phyloP scores from a whole-genome alignment of 1,140 invertebrate species.

The Callitettix versicolor region DNA sequence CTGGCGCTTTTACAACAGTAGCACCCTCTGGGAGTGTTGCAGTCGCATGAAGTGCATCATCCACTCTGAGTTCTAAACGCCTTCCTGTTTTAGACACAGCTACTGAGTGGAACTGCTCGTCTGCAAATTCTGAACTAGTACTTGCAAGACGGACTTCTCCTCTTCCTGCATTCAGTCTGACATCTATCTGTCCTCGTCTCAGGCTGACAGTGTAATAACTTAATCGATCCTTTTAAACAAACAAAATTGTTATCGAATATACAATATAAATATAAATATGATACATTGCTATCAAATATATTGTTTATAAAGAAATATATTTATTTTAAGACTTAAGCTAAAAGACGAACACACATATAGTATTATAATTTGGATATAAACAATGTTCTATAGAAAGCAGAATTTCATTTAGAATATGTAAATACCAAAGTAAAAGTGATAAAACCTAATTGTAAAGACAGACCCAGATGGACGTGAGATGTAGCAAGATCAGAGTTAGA shows the following conservation, averaged over 20 bases:
- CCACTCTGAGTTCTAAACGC: slow-evolving; percentile 51
- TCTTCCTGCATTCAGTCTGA: slow-evolving; percentile 55
- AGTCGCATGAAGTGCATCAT: slow-evolving; percentile 45
- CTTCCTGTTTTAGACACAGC: slow-evolving; percentile 39
- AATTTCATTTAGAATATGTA: too few relatives aligned
- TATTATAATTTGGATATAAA: too few relatives aligned
- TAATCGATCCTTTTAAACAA: slow-evolving; percentile 31
- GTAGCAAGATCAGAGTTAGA: too few relatives aligned
- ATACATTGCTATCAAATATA: neutral
- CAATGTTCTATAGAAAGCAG: too few relatives aligned
- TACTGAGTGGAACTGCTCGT: slow-evolving; percentile 38
- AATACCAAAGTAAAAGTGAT: too few relatives aligned
- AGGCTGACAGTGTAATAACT: slow-evolving; percentile 59
- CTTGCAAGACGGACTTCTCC: slow-evolving; percentile 40
- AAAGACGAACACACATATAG: too few relatives aligned
- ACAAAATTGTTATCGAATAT: too few relatives aligned
- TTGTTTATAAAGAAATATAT: neutral
- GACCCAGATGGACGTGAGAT: too few relatives aligned
- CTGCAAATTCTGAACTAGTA: slow-evolving; percentile 31
- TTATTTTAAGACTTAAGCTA: neutral
- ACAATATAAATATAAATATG: neutral
- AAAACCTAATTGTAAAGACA: too few relatives aligned
- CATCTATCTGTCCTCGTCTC: slow-evolving; percentile 49
- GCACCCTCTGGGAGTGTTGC: slow-evolving; percentile 41
- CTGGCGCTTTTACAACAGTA: slow-evolving; percentile 39